These are phyloP conservation scores for Philhelius pedissequus DNA, from an alignment of 2,888 invertebrate genomes.

Conservation along the genomic window DNA sequence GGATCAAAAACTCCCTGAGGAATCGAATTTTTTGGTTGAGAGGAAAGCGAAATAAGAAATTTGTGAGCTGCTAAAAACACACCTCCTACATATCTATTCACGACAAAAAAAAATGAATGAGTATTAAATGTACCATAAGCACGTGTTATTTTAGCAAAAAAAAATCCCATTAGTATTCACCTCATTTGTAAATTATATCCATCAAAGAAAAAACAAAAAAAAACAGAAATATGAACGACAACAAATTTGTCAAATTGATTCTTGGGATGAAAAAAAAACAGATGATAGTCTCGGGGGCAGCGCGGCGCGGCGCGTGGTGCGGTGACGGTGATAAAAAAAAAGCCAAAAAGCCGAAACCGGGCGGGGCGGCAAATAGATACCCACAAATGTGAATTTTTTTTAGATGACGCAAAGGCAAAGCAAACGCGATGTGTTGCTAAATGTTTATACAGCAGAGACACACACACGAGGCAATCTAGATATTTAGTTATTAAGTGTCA, in stretches of 20 bases:
- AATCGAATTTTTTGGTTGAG: too few relatives aligned
- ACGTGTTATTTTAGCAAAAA: conserved; percentile 18
- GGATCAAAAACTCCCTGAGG: too few relatives aligned
- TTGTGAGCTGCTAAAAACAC: background rate
- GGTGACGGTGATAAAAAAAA: too few relatives aligned
- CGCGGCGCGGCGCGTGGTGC: background rate
- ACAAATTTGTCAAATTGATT: conserved; percentile 1
- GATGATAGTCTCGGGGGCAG: background rate
- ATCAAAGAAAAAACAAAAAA: conserved; percentile 13
- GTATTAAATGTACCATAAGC: conserved; percentile 13
- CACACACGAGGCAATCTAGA: conserved; percentile 53
- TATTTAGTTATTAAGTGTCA: conserved; percentile 65
- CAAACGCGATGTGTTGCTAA: conserved; percentile 7
- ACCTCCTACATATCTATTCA: too few relatives aligned
- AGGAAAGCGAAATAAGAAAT: too few relatives aligned
- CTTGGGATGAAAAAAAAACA: background rate
- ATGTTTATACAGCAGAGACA: background rate
- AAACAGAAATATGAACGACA: background rate
- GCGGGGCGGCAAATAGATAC: background rate
- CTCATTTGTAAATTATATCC: conserved; percentile 53
- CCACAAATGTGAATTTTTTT: background rate
- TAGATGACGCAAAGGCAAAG: background rate
- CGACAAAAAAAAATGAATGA: background rate
- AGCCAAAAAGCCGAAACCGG: background rate
- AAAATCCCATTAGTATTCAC: conserved; percentile 52